Conservation (phyloP, 2,797 vertebrate genomes). For the Oreochromis grahami region DNA sequence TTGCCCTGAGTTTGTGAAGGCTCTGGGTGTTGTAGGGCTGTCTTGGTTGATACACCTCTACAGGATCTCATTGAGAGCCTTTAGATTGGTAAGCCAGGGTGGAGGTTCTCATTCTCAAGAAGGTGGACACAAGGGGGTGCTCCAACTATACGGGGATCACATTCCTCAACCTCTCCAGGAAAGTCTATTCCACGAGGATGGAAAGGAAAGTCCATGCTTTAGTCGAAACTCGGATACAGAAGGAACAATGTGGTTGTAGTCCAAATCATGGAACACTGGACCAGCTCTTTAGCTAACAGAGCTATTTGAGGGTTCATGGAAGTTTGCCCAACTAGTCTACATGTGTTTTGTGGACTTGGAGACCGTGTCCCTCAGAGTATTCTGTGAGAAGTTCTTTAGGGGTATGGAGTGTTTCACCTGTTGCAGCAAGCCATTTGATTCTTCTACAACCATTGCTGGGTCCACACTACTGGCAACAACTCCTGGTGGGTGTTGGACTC, state of each 20-base stretch:
- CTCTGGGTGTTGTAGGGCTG: too few relatives aligned
- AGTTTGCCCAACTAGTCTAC: rapidly evolving
- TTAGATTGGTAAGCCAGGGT: too few relatives aligned
- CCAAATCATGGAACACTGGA: rapidly evolving
- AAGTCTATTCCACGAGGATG: neutral
- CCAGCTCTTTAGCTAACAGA: neutral
- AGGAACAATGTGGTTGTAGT: neutral
- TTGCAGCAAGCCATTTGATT: neutral
- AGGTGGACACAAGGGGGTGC: too few relatives aligned
- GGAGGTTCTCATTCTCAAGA: rapidly evolving
- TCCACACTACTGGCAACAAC: neutral
- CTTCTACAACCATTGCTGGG: neutral
- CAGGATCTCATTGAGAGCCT: too few relatives aligned
- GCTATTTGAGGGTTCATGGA: neutral
- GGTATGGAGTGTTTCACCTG: neutral
- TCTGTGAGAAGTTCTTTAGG: neutral
- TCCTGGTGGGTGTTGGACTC: neutral
- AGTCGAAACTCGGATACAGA: neutral
- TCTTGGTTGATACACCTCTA: too few relatives aligned
- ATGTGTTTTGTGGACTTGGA: neutral
- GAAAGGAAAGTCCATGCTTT: neutral
- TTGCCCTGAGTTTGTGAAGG: too few relatives aligned
- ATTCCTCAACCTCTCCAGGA: neutral
- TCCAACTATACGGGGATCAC: neutral
- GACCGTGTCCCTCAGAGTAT: rapidly evolving